A percentile compares a stretch with the other conserved stretches of the same genome.
Evolutionary conservation across 2,888 invertebrate genomes (phyloP).

Genomic region (Leucophenga montana): DNA sequence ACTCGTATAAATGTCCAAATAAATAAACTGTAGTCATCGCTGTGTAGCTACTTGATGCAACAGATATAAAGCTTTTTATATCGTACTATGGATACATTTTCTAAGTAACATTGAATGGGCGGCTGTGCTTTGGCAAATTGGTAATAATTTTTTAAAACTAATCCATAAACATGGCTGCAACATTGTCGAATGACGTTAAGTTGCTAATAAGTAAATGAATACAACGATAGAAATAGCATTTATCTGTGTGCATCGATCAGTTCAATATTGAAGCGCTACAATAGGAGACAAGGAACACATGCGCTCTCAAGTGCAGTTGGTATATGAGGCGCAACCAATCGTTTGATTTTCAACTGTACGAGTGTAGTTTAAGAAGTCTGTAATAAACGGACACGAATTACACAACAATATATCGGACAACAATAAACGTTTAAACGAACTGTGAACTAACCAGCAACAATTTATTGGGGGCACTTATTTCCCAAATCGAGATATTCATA

Average conservation of each 20-base stretch:
- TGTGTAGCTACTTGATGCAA: slow-evolving; percentile 2
- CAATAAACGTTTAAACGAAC: too few relatives aligned
- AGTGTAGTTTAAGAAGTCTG: too few relatives aligned
- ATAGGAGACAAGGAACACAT: slow-evolving; percentile 25
- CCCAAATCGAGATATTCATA: too few relatives aligned
- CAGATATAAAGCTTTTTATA: neutral
- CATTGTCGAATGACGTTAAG: slow-evolving; percentile 66
- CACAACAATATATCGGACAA: too few relatives aligned
- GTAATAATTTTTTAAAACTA: slow-evolving; percentile 68
- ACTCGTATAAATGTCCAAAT: neutral
- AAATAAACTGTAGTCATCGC: neutral
- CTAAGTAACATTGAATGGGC: slow-evolving; percentile 51
- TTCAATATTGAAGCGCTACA: slow-evolving; percentile 9
- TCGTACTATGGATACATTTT: neutral
- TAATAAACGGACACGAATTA: too few relatives aligned
- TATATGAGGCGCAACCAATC: slow-evolving; percentile 22
- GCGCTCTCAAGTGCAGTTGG: neutral
- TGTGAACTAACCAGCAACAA: too few relatives aligned
- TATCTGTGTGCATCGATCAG: slow-evolving; percentile 61
- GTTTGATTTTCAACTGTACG: neutral
- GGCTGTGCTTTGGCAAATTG: slow-evolving; percentile 56
- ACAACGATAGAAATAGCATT: slow-evolving; percentile 53
- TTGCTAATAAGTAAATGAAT: slow-evolving; percentile 55
- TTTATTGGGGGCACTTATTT: too few relatives aligned
- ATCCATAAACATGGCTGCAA: slow-evolving; percentile 67